Evolutionary conservation across 2,888 invertebrate genomes (phyloP).

Genomic region (Rotaria sp.): DNA sequence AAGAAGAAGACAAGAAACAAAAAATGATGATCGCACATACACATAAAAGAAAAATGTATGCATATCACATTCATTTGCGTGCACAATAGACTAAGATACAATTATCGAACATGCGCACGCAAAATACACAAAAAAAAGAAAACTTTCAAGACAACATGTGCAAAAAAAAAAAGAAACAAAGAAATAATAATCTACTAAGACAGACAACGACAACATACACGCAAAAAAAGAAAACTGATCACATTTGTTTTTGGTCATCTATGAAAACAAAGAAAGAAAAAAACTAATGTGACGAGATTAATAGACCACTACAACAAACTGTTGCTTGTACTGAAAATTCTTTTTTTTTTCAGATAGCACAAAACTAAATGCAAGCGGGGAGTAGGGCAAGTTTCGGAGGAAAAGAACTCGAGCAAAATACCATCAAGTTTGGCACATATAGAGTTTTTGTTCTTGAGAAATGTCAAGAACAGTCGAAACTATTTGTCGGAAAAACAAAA

Average conservation of each 20-base stretch:
- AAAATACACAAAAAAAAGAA: background rate
- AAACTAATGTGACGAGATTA: background rate
- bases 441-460: background rate
- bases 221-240: background rate
- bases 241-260: background rate
- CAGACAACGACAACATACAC: background rate
- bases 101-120: background rate
- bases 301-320: background rate
- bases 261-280: background rate
- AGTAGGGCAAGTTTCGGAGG: too few species aligned
- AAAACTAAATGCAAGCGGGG: background rate
- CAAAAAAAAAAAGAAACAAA: background rate
- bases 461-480: background rate
- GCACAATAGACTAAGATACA: background rate
- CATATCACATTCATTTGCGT: background rate
- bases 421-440: constrained; percentile 8
- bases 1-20: background rate
- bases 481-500: background rate
- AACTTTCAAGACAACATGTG: background rate
- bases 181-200: background rate
- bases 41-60: background rate
- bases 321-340: constrained; percentile 4
- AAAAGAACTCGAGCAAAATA: background rate
- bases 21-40: constrained; percentile 1
- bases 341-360: background rate